Base-by-base conservation (phyloP, 2,888 invertebrate species). In the Mimas tiliae region DNA sequence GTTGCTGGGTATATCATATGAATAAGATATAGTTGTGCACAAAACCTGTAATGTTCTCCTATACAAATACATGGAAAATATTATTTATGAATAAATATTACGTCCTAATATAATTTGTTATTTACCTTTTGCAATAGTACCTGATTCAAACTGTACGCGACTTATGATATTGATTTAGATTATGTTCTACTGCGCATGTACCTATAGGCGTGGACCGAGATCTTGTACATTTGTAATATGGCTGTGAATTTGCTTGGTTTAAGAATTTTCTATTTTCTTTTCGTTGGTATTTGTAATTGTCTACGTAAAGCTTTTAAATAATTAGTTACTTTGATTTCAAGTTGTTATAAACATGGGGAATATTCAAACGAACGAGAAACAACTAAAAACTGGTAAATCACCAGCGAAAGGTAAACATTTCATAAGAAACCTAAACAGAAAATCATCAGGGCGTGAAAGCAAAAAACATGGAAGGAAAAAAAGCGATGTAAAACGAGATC, bases 391-490 rank as follows among this genome's bases (percentile, higher is more conserved):
- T 45, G 93, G 94, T 67, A 94, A 94, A 80, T 92, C 94, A n/a
- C 94, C 94, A n/a, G 91, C 93, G 6, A 95, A 94, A 83, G 86
- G 92, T 71, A 95, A 95, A 88, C 88, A 93, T 77, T 94, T 94
- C 74, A 94, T 94, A 70, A 93, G 93, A 74, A 94, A 92, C 72
- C 79, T 94, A 65, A 93, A 93, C 72, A 86, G 88, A 73, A 93
- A 91, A 77, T 86, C 91, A 33, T 82, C 86, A 68, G 93, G 83
- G 47, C 83, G 89, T 66, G 91, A 93, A 48, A 88, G 86, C 74
- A 92, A 90, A 77, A 93, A 92, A 73, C 88, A 89, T 81, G 86
- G 83, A 52, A 83, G 88, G 69, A 91, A 91, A 84, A 92, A 91
- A 77, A 85, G 84, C 69, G 87, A 86, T 65, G 83, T 80, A 7